Evolutionary conservation across 1,140 invertebrate genomes (phyloP), one percentile per base, ranked within the genome.

Genomic region (Drosophila bocqueti): DNA sequence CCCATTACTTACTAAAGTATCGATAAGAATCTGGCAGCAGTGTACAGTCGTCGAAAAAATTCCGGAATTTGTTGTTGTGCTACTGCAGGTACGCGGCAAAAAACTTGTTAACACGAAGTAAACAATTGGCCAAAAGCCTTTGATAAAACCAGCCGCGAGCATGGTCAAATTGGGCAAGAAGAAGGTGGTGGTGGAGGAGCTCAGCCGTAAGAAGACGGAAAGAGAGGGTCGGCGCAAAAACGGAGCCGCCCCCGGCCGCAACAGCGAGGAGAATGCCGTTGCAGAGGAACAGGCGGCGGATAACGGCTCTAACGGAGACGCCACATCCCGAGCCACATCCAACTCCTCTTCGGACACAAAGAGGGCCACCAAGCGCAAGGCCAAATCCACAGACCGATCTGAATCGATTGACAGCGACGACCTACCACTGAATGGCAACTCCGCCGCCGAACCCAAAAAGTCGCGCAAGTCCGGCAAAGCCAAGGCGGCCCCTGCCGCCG

Each of bases 141-240:
- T 5, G 16, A 10, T 18, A 24, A n/a, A 7, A 13, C n/a, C 8
- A 26, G 10, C 21, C 1, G 2, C n/a, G 6, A 61, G 11, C 2
- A 89, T 89, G 84, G 81, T 52, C 0, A 89, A 89, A 34, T 29
- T 76, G 6, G 85, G 85, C 2, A 90, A 81, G 43, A 89, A 55
- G 29, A 85, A 82, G 40, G 45, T 69, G 7, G 55, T 54, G 2
- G 55, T 50, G 2, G 74, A 79, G 24, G 77, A 80, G 31, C n/a
- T 61, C 0, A 57, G 49, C 50, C 83, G 67, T 15, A 83, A 49
- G 40, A 86, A 77, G 62, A 24, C 49, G 2, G 64, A 52, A 13
- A 60, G 34, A 34, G 72, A 52, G 34, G 58, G 36, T 36, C 60
- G 72, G 15, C 60, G 59, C 21, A 77, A 49, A 40, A 77, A 69